Percentiles rank a stretch among this genome's conserved stretches.
Conservation (phyloP, 37 sponge, comb jelly and placozoan genomes). For the Cliona cf. orientalis region DNA sequence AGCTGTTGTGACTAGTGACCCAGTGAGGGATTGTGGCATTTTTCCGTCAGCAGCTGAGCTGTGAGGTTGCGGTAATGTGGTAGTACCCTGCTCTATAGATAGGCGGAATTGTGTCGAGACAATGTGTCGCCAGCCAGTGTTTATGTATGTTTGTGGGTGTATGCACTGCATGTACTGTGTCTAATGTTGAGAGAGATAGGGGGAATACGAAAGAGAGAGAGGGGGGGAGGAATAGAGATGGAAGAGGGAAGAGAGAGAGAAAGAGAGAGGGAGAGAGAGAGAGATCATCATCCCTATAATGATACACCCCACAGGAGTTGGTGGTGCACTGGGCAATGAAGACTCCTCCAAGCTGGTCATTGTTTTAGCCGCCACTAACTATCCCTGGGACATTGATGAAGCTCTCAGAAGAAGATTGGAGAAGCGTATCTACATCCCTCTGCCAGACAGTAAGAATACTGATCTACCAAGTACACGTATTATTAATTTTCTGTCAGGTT, state of each 20-base stretch:
- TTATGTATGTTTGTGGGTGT: not conserved
- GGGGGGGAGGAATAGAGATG: not conserved
- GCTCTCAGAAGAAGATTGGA: slow-evolving; percentile 93
- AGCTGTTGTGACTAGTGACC: too few relatives aligned
- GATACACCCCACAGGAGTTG: slow-evolving; percentile 26
- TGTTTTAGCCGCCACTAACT: slow-evolving; percentile 97
- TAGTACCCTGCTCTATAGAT: too few relatives aligned
- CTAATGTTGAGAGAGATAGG: too few relatives aligned
- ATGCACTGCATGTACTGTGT: not conserved
- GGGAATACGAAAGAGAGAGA: not conserved
- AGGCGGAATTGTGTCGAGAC: too few relatives aligned
- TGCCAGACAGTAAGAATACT: slow-evolving; percentile 68
- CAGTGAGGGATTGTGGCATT: too few relatives aligned
- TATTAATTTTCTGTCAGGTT: not conserved
- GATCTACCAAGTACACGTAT: not conserved
- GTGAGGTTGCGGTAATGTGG: too few relatives aligned
- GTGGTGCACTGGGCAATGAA: slow-evolving; percentile 48
- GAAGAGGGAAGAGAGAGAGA: not conserved
- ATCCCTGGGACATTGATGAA: slow-evolving; percentile 97
- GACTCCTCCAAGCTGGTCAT: slow-evolving; percentile 87
- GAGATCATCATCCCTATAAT: too few relatives aligned
- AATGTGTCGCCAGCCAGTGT: too few relatives aligned
- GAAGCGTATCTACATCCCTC: slow-evolving; percentile 94
- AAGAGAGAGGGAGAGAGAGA: too few relatives aligned
- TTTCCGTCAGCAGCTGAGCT: too few relatives aligned